These are phyloP conservation scores for Glomeris marginata DNA, from an alignment of 2,888 invertebrate genomes.

Conservation along the genomic window DNA sequence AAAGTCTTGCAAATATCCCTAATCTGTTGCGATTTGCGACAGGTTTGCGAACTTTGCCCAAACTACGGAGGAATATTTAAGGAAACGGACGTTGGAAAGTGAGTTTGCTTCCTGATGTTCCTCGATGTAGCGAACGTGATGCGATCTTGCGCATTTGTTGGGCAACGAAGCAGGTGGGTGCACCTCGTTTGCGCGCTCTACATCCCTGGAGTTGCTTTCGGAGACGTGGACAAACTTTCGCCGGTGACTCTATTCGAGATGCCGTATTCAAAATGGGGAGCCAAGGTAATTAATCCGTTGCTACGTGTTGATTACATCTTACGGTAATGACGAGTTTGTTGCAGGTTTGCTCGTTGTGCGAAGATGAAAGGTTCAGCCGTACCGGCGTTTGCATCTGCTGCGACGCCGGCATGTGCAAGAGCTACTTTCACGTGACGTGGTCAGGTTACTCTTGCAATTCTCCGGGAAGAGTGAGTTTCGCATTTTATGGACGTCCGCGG, in stretches of 20 bases:
- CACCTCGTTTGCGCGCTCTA: slow-evolving; percentile 96
- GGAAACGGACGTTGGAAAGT: slow-evolving; percentile 87
- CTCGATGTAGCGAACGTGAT: no score
- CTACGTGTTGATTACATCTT: no score
- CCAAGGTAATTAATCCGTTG: slow-evolving; percentile 41
- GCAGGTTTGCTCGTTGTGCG: slow-evolving; percentile 61
- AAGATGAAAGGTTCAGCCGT: slow-evolving; percentile 66
- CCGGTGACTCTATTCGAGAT: slow-evolving; percentile 90
- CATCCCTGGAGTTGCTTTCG: slow-evolving; percentile 92
- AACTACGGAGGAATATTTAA: slow-evolving; percentile 73
- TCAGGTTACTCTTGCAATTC: slow-evolving; percentile 27
- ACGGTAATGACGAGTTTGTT: background rate
- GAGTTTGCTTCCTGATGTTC: no score
- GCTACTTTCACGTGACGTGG: slow-evolving; percentile 96
- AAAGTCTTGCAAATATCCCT: no score
- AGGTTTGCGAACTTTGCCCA: slow-evolving; percentile 84
- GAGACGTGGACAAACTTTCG: slow-evolving; percentile 74
- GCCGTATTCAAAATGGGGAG: slow-evolving; percentile 94
- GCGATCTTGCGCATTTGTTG: no score
- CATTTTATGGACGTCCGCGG: no score
- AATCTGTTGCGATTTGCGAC: slow-evolving; percentile 14
- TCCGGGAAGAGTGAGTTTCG: no score
- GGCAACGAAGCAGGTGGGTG: slow-evolving; percentile 51
- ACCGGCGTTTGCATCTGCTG: slow-evolving; percentile 94
- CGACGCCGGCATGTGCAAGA: slow-evolving; percentile 96